Conservation (phyloP, 2,113 vertebrate species). For the Callionymus lyra region DNA sequence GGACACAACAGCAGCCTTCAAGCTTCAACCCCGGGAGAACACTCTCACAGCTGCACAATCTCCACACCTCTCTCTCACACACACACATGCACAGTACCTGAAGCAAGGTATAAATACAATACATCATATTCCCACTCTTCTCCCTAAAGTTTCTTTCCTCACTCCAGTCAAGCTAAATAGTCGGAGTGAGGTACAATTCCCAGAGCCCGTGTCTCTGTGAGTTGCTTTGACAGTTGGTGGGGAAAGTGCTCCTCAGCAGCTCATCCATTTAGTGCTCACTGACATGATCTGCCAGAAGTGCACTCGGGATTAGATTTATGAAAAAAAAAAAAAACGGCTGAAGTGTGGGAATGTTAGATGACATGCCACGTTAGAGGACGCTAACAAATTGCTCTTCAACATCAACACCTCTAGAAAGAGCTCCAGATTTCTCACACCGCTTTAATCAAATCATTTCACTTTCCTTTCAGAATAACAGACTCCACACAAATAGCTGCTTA, state of each 20-base stretch:
- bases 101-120: constrained; percentile 50
- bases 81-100: constrained; percentile 27
- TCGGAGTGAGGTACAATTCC: constrained; percentile 50
- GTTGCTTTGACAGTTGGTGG: constrained; percentile 51
- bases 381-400: background rate
- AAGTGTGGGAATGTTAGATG: constrained; percentile 26
- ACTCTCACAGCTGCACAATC: constrained; percentile 56
- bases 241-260: constrained; percentile 45
- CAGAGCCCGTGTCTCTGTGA: constrained; percentile 18
- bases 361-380: constrained; percentile 10
- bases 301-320: constrained; percentile 46
- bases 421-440: no score
- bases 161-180: constrained; percentile 52
- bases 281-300: constrained; percentile 43
- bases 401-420: background rate
- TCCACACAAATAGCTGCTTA: constrained; percentile 18
- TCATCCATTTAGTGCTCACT: constrained; percentile 47
- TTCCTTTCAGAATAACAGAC: background rate
- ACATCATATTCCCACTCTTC: constrained; percentile 51
- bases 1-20: constrained; percentile 60
- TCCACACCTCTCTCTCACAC: constrained; percentile 38
- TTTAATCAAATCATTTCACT: no score
- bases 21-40: constrained; percentile 24
- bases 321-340: constrained; percentile 29
- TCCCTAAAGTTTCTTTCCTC: constrained; percentile 44